Percentiles rank a stretch among this genome's conserved stretches.
Conservation (phyloP, 2,113 vertebrate species). For the Psilopsiagon aurifrons region DNA sequence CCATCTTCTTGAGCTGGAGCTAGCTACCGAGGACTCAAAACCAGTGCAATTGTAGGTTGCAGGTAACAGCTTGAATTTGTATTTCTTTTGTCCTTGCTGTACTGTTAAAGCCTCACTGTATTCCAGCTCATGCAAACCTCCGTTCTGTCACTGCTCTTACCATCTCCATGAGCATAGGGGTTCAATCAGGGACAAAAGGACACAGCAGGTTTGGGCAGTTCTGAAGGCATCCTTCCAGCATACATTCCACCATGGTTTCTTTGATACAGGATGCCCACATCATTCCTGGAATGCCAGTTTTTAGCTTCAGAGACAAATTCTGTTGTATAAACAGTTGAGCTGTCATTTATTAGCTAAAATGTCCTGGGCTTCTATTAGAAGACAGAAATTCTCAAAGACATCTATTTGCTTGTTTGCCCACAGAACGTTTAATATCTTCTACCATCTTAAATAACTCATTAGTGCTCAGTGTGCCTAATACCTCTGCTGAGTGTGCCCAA, state of each 20-base stretch:
- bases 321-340: not conserved
- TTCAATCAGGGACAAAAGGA: not conserved
- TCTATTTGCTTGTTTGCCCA: slow-evolving; percentile 38
- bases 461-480: slow-evolving; percentile 15
- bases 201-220: not conserved
- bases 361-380: not conserved
- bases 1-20: not conserved
- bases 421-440: slow-evolving; percentile 48
- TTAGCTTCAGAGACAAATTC: not conserved
- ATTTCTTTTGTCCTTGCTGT: not conserved
- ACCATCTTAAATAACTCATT: slow-evolving; percentile 67
- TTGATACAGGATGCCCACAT: not conserved
- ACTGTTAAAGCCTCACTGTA: not conserved
- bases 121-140: not conserved
- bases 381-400: not conserved
- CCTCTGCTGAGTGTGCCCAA: not conserved
- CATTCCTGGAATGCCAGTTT: not conserved
- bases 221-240: not conserved
- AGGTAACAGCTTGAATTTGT: not conserved
- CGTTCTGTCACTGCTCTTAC: not conserved
- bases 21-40: not conserved
- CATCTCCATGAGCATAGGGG: not conserved
- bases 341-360: slow-evolving; percentile 2
- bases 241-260: not conserved
- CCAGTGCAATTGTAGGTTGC: rapidly evolving